These are phyloP conservation scores for Aepyceros melampus DNA, from an alignment of 2,113 vertebrate species.

Conservation along the genomic window DNA sequence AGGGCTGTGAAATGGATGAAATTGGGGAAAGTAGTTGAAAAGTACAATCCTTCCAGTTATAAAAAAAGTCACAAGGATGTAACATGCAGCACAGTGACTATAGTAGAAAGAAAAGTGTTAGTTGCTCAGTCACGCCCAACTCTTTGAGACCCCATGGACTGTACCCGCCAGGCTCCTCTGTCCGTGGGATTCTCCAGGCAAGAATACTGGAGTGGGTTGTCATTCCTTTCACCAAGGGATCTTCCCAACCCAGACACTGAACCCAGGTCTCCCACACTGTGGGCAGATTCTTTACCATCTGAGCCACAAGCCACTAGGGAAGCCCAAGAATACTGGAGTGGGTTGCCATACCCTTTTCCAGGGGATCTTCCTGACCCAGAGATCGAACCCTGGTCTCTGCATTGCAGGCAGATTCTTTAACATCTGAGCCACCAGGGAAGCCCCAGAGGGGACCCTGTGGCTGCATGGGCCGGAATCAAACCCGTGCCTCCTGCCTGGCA, in stretches of 20 bases:
- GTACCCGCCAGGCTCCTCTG: background rate
- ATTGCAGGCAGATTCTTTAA: background rate
- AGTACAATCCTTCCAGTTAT: background rate
- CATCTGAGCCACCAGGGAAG: background rate
- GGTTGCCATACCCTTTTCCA: background rate
- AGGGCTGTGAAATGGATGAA: background rate
- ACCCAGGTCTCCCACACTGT: background rate
- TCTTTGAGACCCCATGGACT: background rate
- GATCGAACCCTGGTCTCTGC: background rate
- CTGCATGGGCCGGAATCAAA: background rate
- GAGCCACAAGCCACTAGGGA: background rate
- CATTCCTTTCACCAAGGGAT: background rate
- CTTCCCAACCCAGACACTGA: background rate
- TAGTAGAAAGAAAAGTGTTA: background rate
- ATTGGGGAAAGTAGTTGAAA: background rate
- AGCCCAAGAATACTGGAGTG: background rate
- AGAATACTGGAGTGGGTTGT: background rate
- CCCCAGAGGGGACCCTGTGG: background rate
- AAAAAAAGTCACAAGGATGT: background rate
- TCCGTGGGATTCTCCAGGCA: background rate
- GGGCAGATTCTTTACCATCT: background rate
- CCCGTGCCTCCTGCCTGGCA: background rate
- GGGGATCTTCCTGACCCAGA: background rate
- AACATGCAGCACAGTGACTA: background rate
- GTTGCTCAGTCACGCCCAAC: background rate